Base-by-base conservation (phyloP, 2,797 vertebrate genomes). In the Sebastiscus albofasciatus region DNA sequence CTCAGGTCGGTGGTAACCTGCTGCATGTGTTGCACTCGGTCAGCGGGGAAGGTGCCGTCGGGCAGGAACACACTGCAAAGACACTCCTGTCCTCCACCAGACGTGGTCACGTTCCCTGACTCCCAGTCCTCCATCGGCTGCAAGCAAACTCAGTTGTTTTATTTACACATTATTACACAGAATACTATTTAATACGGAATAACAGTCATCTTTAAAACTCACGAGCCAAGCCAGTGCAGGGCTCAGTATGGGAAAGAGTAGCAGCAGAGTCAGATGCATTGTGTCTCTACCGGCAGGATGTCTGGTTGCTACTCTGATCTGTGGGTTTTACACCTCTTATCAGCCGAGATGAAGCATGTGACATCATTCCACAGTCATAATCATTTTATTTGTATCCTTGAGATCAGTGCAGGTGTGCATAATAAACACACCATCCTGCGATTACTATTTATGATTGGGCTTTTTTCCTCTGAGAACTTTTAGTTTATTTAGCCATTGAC, bases 321-420 rank as follows among this genome's bases (percentile, higher is more conserved):
- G 5, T 55, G 24, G 52, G 39, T 29, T 60, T 66, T 33, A 54
- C 24, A 12, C 29, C 14, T 72, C 39, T 71, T 72, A 59, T 67
- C 71, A 27, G 22, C 55, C 7, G 0, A 66, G 13, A 6, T 58
- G n/a, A 71, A 80, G 5, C 66, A 29, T 29, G 61, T 75, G 42
- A 80, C 31, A 20, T 54, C 7, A n/a, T 31, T 64, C 1, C 58
- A 64, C 13, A 12, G 55, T 42, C 42, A 58, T 66, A 26, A 56
- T 12, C 5, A 8, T 36, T 65, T 71, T 60, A 67, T 54, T 34
- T 64, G 29, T 64, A 67, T 69, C 59, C 74, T 33, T 81, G 77
- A 84, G 80, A 81, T 66, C 59, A 65, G 71, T 31, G 59, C 84
- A 83, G 76, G 4, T 87, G 80, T 76, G 24, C 9, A 20, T 10